These are phyloP conservation scores for Calliopsis andreniformis DNA, from an alignment of 1,140 invertebrate genomes.

Conservation along the genomic window DNA sequence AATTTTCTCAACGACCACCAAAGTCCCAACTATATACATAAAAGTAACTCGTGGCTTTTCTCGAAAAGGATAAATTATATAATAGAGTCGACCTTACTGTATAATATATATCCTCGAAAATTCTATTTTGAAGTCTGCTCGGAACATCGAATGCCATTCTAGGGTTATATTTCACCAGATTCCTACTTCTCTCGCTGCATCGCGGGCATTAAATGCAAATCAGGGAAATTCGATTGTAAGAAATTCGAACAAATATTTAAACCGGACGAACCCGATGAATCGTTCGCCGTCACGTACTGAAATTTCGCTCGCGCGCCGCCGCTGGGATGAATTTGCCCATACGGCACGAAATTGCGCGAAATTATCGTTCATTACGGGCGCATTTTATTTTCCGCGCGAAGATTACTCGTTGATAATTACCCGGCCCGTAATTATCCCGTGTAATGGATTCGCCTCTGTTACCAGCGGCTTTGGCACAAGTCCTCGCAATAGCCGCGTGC, in stretches of 20 bases:
- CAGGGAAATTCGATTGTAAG: slow-evolving; percentile 11
- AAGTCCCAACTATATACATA: too few species aligned
- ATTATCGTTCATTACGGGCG: slow-evolving; percentile 22
- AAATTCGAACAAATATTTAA: slow-evolving; percentile 28
- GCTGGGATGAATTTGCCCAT: slow-evolving; percentile 9
- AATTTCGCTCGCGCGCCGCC: not conserved
- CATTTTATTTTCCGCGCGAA: slow-evolving; percentile 14
- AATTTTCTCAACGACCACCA: too few species aligned
- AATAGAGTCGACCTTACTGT: not conserved
- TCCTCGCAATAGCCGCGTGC: slow-evolving; percentile 11
- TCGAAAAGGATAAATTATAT: too few species aligned
- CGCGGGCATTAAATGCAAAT: slow-evolving; percentile 26
- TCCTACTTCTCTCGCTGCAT: not conserved
- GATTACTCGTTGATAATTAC: slow-evolving; percentile 22
- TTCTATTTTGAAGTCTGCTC: not conserved
- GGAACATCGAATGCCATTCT: not conserved
- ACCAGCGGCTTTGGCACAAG: not conserved
- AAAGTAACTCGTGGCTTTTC: too few species aligned
- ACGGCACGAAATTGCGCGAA: not conserved
- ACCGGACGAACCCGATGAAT: not conserved
- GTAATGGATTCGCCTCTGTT: slow-evolving; percentile 8
- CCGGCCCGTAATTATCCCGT: slow-evolving; percentile 32
- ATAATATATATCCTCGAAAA: not conserved
- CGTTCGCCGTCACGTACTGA: not conserved
- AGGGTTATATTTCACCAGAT: slow-evolving; percentile 37